Conservation (phyloP, 2,797 vertebrate species). For the Hydrophis major region DNA sequence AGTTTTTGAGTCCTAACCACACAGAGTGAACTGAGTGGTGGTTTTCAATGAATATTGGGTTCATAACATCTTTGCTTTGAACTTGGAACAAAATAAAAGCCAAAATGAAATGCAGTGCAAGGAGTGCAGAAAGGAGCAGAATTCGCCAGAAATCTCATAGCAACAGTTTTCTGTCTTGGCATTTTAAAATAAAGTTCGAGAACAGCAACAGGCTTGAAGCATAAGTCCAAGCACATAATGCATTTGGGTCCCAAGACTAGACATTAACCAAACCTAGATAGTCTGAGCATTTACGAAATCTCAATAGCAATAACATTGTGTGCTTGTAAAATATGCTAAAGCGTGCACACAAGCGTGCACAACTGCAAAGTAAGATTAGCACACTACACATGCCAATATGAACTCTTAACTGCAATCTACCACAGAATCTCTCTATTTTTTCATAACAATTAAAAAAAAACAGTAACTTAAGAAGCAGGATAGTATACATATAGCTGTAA, state of each 20-base stretch:
- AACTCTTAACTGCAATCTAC: not conserved
- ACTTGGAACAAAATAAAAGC: not conserved
- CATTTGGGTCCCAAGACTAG: not conserved
- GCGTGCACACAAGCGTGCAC: not conserved
- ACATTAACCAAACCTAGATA: not conserved
- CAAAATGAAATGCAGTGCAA: not conserved
- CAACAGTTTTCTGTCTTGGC: not conserved
- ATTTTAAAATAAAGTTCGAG: not conserved
- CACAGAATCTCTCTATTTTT: not conserved
- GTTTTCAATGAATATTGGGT: not conserved
- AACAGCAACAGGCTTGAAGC: not conserved
- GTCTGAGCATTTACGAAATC: not conserved
- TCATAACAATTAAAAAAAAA: not conserved
- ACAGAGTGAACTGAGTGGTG: not conserved
- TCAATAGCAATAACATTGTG: not conserved
- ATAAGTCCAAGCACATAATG: not conserved
- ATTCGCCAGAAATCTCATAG: not conserved
- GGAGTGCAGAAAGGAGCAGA: not conserved
- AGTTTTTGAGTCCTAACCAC: not conserved
- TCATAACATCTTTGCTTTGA: not conserved
- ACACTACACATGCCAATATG: not conserved
- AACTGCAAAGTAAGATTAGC: not conserved
- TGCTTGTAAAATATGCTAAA: not conserved
- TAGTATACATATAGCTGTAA: not conserved
- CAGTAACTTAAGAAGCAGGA: not conserved